Percentiles rank a stretch among this genome's conserved stretches.
phyloP scores from a whole-genome alignment of 2,888 invertebrate species.

The Aleiodes leptofemur region DNA sequence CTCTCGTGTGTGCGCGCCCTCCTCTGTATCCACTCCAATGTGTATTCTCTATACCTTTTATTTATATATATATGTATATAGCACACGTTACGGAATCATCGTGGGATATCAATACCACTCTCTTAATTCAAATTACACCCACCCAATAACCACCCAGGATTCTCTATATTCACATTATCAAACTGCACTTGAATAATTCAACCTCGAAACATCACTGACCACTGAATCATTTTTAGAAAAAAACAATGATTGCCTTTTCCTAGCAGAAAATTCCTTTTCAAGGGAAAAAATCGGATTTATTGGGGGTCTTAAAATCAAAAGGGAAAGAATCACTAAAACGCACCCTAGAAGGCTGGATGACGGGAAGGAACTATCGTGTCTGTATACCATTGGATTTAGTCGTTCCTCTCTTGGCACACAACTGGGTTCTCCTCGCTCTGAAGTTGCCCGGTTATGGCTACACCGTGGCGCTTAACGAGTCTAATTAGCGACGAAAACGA shows the following conservation, averaged over 20 bases:
- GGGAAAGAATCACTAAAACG: conserved; percentile 63
- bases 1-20: neutral
- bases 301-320: neutral
- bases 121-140: conserved; percentile 32
- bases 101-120: conserved; percentile 44
- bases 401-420: conserved; percentile 58
- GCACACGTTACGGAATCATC: conserved; percentile 41
- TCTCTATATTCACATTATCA: too few species aligned
- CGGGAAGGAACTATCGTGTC: conserved; percentile 71
- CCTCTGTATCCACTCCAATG: neutral
- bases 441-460: conserved; percentile 73
- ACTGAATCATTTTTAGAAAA: neutral
- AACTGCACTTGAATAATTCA: too few species aligned
- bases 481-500: conserved; percentile 76
- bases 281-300: neutral
- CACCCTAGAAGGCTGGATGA: conserved; percentile 73
- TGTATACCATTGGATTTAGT: conserved; percentile 56
- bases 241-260: too few species aligned
- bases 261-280: too few species aligned
- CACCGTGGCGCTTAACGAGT: conserved; percentile 74
- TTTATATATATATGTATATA: conserved; percentile 18
- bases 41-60: conserved; percentile 29
- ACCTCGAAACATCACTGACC: neutral
- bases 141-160: conserved; percentile 13
- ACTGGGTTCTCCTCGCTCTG: conserved; percentile 49